phyloP scores from a whole-genome alignment of 2,888 invertebrate genomes.

The Acleris cristana region DNA sequence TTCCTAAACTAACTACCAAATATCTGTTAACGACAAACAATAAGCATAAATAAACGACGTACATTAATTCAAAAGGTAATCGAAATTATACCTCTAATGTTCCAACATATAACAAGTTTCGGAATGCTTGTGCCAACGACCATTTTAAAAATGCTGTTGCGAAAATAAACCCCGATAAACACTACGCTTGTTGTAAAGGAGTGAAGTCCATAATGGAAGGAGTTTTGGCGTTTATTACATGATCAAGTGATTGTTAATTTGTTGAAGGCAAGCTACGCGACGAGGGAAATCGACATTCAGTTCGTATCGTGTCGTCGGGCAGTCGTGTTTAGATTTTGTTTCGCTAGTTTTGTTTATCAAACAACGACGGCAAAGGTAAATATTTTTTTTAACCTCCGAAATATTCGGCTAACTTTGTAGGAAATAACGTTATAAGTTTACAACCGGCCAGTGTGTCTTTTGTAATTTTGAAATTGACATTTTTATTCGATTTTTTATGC shows the following conservation, averaged over 20 bases:
- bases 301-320: constrained; percentile 18
- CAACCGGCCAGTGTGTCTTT: no score
- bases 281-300: constrained; percentile 25
- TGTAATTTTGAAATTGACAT: no score
- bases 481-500: no score
- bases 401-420: no score
- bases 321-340: constrained; percentile 11
- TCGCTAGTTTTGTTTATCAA: constrained; percentile 2
- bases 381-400: no score
- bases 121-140: neutral
- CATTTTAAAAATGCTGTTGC: neutral
- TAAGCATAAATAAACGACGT: neutral
- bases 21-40: neutral
- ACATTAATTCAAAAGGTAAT: neutral
- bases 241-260: neutral
- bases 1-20: neutral
- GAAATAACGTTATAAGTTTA: no score
- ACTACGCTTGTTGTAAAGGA: neutral
- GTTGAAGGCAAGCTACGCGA: neutral
- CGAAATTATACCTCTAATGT: constrained; percentile 10
- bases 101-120: constrained; percentile 15
- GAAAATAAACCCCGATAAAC: neutral
- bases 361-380: no score
- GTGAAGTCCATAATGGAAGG: constrained; percentile 2
- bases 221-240: neutral